These are phyloP conservation scores for Periparus ater DNA, from an alignment of 2,797 vertebrate genomes.

Conservation along the genomic window DNA sequence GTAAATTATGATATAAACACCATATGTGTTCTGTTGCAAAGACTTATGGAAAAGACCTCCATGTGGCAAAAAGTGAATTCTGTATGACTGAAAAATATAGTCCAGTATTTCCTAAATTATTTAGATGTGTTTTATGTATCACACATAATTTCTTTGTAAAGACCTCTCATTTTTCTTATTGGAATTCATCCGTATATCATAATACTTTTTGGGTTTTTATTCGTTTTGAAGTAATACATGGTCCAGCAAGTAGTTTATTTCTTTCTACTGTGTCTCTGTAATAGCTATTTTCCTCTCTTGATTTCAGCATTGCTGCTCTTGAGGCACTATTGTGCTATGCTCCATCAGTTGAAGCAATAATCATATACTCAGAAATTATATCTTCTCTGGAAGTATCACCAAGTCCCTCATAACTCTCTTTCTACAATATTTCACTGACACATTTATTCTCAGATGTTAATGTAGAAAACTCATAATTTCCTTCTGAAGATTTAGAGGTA, in stretches of 20 bases:
- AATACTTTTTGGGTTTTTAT: neutral
- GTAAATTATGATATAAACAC: neutral
- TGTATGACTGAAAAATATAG: neutral
- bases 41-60: neutral
- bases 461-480: slow-evolving; percentile 31
- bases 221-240: neutral
- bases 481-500: neutral
- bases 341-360: slow-evolving; percentile 52
- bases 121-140: neutral
- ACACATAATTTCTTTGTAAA: neutral
- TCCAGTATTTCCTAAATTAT: neutral
- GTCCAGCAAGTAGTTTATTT: neutral
- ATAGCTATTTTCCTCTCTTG: neutral
- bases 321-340: neutral
- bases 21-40: neutral
- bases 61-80: neutral
- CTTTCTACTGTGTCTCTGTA: neutral
- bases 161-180: neutral
- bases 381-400: neutral
- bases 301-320: slow-evolving; percentile 9
- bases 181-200: neutral
- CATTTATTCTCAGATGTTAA: slow-evolving; percentile 53
- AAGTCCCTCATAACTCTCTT: slow-evolving; percentile 39
- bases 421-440: slow-evolving; percentile 47
- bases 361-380: slow-evolving; percentile 36